Evolutionary conservation across 2,888 invertebrate genomes (phyloP).

Genomic region (Psylliodes chrysocephalus): DNA sequence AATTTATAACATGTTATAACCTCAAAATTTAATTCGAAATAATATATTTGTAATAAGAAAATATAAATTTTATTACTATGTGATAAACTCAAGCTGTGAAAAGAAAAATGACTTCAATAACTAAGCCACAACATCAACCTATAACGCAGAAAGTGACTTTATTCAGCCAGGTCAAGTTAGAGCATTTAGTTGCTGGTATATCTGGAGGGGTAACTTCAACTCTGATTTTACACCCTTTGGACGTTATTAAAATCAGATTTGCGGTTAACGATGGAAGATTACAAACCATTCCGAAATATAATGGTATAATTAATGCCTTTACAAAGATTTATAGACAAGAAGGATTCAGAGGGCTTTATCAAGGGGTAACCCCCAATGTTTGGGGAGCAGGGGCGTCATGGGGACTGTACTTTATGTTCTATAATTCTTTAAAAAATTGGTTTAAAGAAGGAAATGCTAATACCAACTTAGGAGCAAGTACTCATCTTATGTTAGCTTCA

Average conservation of each 20-base stretch:
- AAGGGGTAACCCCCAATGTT: slow-evolving; percentile 97
- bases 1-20: slow-evolving; percentile 2
- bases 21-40: slow-evolving; percentile 1
- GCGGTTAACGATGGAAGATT: slow-evolving; percentile 94
- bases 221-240: slow-evolving; percentile 92
- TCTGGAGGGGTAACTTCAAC: slow-evolving; percentile 96
- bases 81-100: not conserved
- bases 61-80: not conserved
- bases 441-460: slow-evolving; percentile 87
- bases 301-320: slow-evolving; percentile 82
- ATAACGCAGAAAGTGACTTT: slow-evolving; percentile 31
- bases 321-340: slow-evolving; percentile 86
- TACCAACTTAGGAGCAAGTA: slow-evolving; percentile 79
- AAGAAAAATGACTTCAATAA: slow-evolving; percentile 32
- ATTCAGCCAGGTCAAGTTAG: slow-evolving; percentile 81
- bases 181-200: slow-evolving; percentile 95
- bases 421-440: slow-evolving; percentile 91
- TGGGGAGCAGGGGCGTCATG: slow-evolving; percentile 97
- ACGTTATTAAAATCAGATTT: slow-evolving; percentile 97
- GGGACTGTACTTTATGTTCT: slow-evolving; percentile 98
- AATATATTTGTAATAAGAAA: not conserved
- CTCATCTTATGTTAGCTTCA: slow-evolving; percentile 90
- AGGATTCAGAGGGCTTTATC: slow-evolving; percentile 88
- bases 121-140: slow-evolving; percentile 4
- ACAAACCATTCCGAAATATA: slow-evolving; percentile 85